Conservation (phyloP, 2,888 invertebrate genomes). For the Acleris literana region DNA sequence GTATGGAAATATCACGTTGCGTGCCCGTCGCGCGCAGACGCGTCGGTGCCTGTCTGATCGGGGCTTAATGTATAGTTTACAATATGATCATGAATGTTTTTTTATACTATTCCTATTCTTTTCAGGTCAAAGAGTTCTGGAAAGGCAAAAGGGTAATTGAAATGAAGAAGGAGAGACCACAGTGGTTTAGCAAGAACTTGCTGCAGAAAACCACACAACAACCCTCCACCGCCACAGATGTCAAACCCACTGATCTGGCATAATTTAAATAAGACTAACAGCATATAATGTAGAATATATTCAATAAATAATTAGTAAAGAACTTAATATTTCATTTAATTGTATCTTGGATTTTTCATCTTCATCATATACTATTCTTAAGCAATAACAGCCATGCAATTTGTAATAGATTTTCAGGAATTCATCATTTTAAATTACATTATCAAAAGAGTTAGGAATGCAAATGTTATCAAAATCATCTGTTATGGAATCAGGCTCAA, state of each 20-base stretch:
- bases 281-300: constrained; percentile 27
- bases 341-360: neutral
- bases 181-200: constrained; percentile 94
- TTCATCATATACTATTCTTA: neutral
- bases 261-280: constrained; percentile 57
- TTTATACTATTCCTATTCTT: constrained; percentile 33
- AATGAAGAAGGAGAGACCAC: constrained; percentile 91
- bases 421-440: constrained; percentile 49
- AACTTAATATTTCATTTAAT: constrained; percentile 23
- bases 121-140: constrained; percentile 83
- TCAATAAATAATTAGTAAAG: constrained; percentile 27
- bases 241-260: constrained; percentile 89
- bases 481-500: constrained; percentile 77
- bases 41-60: too few relatives aligned
- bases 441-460: constrained; percentile 69
- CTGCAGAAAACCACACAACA: constrained; percentile 90
- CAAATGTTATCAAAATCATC: constrained; percentile 78
- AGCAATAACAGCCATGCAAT: neutral
- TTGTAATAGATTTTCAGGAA: neutral
- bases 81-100: neutral
- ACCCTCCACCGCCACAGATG: constrained; percentile 87
- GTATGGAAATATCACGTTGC: too few relatives aligned
- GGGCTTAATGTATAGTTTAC: too few relatives aligned
- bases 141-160: constrained; percentile 92
- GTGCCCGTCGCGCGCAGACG: too few relatives aligned